These are phyloP conservation scores for Physocephala rufipes DNA, from an alignment of 2,888 invertebrate genomes.

Conservation along the genomic window DNA sequence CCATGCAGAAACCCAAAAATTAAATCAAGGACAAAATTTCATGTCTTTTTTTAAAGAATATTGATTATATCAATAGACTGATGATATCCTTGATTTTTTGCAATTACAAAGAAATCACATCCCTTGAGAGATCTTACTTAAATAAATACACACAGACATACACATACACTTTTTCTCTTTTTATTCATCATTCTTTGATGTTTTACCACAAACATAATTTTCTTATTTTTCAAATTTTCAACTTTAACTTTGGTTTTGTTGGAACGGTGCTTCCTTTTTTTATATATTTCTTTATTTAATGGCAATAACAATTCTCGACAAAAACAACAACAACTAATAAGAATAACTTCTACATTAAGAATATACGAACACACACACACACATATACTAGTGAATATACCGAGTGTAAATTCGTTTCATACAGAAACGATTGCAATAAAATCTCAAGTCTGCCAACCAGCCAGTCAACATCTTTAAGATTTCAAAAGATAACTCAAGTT, in stretches of 20 bases:
- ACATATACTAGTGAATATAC: constrained; percentile 4
- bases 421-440: background rate
- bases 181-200: background rate
- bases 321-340: background rate
- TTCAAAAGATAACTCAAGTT: constrained; percentile 9
- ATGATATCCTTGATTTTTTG: too few relatives aligned
- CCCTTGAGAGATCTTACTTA: too few relatives aligned
- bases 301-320: background rate
- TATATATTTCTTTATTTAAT: background rate
- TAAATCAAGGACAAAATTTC: too few relatives aligned
- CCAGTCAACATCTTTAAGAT: background rate
- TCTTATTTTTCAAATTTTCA: background rate
- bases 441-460: background rate
- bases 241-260: background rate
- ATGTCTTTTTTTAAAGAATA: too few relatives aligned
- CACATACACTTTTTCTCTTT: background rate
- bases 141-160: background rate
- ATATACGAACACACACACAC: background rate
- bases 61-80: too few relatives aligned
- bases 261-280: background rate
- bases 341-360: constrained; percentile 13
- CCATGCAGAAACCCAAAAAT: too few relatives aligned
- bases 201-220: too few relatives aligned
- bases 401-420: constrained; percentile 19
- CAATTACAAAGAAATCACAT: too few relatives aligned